Base-by-base conservation (phyloP, 2,888 invertebrate genomes). In the Coelopa pilipes region DNA sequence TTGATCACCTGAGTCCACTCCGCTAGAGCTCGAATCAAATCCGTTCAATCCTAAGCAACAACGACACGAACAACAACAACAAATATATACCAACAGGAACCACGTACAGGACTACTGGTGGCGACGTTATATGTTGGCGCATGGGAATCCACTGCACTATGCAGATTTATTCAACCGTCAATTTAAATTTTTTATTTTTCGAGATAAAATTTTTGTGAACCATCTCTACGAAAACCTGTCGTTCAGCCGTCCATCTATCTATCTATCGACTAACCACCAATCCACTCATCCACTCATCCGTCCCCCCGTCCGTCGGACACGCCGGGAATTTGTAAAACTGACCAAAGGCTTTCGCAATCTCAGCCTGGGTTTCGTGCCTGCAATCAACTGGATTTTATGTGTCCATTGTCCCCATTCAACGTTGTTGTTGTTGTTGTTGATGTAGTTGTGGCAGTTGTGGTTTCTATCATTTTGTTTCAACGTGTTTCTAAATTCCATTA, bases 1-100 rank as follows among this genome's bases (percentile, higher is more conserved):
- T 69, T 69, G 69, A 69, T 69, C 69, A 69, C 57, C 69, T 69
- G 69, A 57, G 69, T 69, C 69, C 69, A 69, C 21, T 66, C 50
- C 21, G 21, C 49, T 66, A 10, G 66, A 17, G 17, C 50, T 50
- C 50, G 50, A 66, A 66, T 66, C 66, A 66, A 66, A 66, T 66
- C 66, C 50, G 21, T 66, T 66, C 34, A 66, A 46, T 15, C 17
- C 17, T n/a, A 45, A 63, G 10, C 63, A 63, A 17, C 63, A 50
- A 13, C 4, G n/a, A 63, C 10, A 15, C 11, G 15, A 17, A 50
- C 66, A 50, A 53, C 24, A 66, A 19, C 24, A 21, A 50, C 66
- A 50, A 66, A 34, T 34, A 34, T 34, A 34, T 34, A 34, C 7
- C 50, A 66, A 50, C 50, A 9, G 12, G 21, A 50, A 11, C 24